Percentiles rank a stretch among this genome's conserved stretches.
Conservation (phyloP, 2,888 invertebrate genomes). For the Trypoxylon attenuatum region DNA sequence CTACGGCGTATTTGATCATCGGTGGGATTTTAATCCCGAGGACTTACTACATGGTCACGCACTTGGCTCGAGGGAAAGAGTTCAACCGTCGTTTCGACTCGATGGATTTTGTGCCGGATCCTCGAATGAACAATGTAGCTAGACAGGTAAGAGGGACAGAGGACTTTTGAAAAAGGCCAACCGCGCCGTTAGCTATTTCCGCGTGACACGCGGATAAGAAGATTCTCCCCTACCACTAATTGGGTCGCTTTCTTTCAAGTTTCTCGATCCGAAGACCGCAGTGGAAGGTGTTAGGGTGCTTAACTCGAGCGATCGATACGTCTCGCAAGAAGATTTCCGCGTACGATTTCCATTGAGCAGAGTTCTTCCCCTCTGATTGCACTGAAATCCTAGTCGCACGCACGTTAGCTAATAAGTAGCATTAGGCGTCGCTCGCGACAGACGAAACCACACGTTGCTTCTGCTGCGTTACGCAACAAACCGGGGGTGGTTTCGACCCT, state of each 20-base stretch:
- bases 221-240: no score
- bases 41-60: constrained; percentile 81
- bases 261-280: not conserved
- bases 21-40: constrained; percentile 82
- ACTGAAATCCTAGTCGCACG: not conserved
- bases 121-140: constrained; percentile 59
- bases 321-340: not conserved
- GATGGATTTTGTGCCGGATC: constrained; percentile 59
- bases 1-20: constrained; percentile 80
- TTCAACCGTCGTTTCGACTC: constrained; percentile 56
- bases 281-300: not conserved
- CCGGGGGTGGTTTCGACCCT: no score
- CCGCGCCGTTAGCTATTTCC: no score
- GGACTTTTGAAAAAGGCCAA: no score
- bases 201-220: no score
- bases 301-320: not conserved
- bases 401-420: not conserved
- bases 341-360: not conserved
- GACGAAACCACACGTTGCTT: not conserved
- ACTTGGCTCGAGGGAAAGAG: constrained; percentile 78
- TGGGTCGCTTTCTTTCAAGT: not conserved
- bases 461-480: not conserved
- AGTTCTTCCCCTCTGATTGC: not conserved
- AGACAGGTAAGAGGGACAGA: constrained; percentile 61
- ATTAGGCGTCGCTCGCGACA: not conserved